These are phyloP conservation scores for Athalia circularis DNA, from an alignment of 2,888 invertebrate species.

Conservation along the genomic window DNA sequence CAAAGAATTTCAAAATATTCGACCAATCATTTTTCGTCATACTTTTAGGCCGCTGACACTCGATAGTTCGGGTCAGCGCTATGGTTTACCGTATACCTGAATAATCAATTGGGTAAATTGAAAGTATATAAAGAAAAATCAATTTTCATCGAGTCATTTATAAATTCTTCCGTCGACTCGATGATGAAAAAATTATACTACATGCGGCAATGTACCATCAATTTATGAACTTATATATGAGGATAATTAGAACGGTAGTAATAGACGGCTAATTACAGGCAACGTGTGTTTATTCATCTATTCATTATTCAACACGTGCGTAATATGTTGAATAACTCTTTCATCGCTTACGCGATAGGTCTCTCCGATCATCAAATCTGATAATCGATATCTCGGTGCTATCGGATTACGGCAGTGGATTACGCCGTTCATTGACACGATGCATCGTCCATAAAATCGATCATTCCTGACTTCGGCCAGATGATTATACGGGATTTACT, in stretches of 20 bases:
- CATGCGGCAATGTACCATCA: neutral
- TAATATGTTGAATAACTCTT: neutral
- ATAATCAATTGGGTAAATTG: no score
- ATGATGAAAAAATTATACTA: slow-evolving; percentile 8
- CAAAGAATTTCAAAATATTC: slow-evolving; percentile 20
- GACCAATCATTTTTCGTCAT: no score
- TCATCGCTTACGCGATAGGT: neutral
- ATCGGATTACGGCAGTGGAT: no score
- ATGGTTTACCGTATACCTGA: no score
- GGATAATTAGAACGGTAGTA: slow-evolving; percentile 25
- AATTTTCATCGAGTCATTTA: no score
- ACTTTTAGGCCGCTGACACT: no score
- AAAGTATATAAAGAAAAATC: no score
- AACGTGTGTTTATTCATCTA: neutral
- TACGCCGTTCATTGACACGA: slow-evolving; percentile 7
- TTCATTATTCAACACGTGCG: neutral
- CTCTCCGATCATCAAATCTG: neutral
- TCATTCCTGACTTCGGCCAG: neutral
- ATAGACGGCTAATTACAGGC: neutral
- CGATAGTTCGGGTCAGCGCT: no score
- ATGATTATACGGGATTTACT: neutral
- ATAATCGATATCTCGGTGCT: no score
- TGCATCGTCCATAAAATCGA: neutral
- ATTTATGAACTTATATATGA: neutral
- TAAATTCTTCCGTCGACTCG: neutral